Evolutionary conservation across 53 echinoderm and acorn worm species (phyloP), one percentile per base, ranked within the genome.

Genomic region (Mesocentrotus franciscanus): DNA sequence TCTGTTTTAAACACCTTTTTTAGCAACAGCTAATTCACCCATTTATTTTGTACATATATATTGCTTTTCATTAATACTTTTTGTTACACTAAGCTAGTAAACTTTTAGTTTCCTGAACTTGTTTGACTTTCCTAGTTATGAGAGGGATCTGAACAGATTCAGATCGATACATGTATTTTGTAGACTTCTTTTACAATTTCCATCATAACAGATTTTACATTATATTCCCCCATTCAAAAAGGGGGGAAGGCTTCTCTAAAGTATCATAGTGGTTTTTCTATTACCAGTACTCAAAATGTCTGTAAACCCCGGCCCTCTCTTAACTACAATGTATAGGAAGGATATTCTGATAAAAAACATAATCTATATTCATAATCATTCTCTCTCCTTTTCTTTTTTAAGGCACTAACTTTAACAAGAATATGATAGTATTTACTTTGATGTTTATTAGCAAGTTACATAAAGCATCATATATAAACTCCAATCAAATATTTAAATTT

Each of bases 321-420:
- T 11, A 30, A 29, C 32, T 30, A 30, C 0, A 74, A 74, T 1
- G 12, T 84, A 49, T 84, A 36, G 49, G 84, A 49, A 20, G 49
- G 24, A 84, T 14, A 71, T 24, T 24, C 26, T 71, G 71, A 24
- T 24, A 26, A 74, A 16, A 29, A 74, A 74, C 32, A 18, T 11
- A 27, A 30, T 72, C 30, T 30, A 74, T 74, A 84, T 49, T 81
- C 18, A 39, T 81, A 22, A 20, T 81, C 11, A 81, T 6, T 27
- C n/a, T 33, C 29, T 87, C 58, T 14, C 58, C 14, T 84, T 6
- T 22, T 42, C 49, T 14, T 26, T 58, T 58, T 29, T 87, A 87
- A 87, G 87, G 87, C 87, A 87, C 87, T 87, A 87, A 87, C n/a
- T 87, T 87, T 87, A 58, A 87, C 87, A 87, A 87, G 87, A 87